Evolutionary conservation across 2,113 vertebrate genomes (phyloP).

Genomic region (Calidris pygmaea): DNA sequence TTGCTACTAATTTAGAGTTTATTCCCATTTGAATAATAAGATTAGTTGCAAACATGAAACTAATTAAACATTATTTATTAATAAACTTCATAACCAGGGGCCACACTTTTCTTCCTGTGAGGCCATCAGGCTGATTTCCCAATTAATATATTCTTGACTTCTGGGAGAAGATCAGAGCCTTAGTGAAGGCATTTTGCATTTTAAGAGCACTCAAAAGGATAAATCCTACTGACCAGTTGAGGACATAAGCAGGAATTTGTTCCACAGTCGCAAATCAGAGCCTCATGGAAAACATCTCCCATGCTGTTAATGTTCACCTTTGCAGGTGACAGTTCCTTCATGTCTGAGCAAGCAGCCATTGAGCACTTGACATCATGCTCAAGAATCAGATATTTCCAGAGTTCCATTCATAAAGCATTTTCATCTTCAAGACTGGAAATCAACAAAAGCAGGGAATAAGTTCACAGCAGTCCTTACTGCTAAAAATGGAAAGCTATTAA

Average conservation of each 20-base stretch:
- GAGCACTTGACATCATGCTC: not conserved
- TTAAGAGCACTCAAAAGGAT: not conserved
- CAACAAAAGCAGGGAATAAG: not conserved
- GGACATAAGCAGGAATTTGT: not conserved
- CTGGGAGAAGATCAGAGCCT: not conserved
- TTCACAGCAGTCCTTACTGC: not conserved
- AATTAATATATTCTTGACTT: not conserved
- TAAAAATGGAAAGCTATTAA: slow-evolving; percentile 38
- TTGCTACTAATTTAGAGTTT: not conserved
- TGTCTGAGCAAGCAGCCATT: not conserved
- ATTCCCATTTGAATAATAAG: not conserved
- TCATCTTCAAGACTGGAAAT: not conserved
- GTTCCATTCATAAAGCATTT: not conserved
- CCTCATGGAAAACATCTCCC: not conserved
- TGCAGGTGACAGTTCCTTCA: not conserved
- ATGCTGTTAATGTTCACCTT: not conserved
- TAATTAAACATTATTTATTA: too few relatives aligned
- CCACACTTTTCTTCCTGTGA: not conserved
- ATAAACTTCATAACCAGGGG: not conserved
- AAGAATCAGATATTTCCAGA: not conserved
- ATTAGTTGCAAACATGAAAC: not conserved
- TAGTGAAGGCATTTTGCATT: not conserved
- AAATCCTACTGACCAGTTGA: not conserved
- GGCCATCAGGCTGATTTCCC: not conserved
- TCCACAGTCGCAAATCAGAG: not conserved